These are phyloP conservation scores for Neostethus bicornis DNA, from an alignment of 2,797 vertebrate species.

Conservation along the genomic window DNA sequence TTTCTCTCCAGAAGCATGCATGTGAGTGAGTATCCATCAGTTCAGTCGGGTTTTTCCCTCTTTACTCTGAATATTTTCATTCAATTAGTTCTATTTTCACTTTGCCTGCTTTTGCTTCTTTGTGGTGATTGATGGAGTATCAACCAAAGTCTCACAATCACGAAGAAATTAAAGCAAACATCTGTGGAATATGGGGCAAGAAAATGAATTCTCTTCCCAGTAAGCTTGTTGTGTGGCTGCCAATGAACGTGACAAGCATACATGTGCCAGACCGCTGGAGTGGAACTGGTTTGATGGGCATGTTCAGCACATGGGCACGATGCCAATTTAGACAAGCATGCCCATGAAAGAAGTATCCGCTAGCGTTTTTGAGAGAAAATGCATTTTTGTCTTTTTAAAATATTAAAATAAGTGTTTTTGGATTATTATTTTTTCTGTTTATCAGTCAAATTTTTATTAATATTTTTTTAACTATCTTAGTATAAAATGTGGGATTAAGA, in stretches of 20 bases:
- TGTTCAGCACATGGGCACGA: conserved; percentile 76
- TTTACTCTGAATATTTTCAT: conserved; percentile 46
- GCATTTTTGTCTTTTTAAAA: conserved; percentile 25
- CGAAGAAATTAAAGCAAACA: conserved; percentile 79
- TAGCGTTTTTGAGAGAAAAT: conserved; percentile 51
- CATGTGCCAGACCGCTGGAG: conserved; percentile 65
- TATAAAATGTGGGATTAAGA: background rate
- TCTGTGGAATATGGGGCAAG: conserved; percentile 77
- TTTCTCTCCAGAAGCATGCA: conserved; percentile 3
- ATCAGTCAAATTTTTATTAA: background rate
- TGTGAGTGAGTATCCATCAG: conserved; percentile 25
- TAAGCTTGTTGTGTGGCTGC: conserved; percentile 63
- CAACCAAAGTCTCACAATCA: conserved; percentile 66
- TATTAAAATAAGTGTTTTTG: background rate
- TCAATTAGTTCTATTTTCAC: conserved; percentile 38
- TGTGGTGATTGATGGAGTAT: conserved; percentile 53
- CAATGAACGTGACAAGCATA: conserved; percentile 78
- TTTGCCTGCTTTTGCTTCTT: conserved; percentile 50
- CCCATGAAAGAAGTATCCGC: conserved; percentile 52
- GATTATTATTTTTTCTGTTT: conserved; percentile 2
- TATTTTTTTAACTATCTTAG: background rate
- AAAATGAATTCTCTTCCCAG: conserved; percentile 73
- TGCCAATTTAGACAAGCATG: conserved; percentile 81
- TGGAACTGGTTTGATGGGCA: conserved; percentile 79
- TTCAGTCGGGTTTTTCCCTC: conserved; percentile 6